Evolutionary conservation across 2,888 invertebrate genomes (phyloP), one percentile per base, ranked within the genome.

Genomic region (Diadromus collaris): DNA sequence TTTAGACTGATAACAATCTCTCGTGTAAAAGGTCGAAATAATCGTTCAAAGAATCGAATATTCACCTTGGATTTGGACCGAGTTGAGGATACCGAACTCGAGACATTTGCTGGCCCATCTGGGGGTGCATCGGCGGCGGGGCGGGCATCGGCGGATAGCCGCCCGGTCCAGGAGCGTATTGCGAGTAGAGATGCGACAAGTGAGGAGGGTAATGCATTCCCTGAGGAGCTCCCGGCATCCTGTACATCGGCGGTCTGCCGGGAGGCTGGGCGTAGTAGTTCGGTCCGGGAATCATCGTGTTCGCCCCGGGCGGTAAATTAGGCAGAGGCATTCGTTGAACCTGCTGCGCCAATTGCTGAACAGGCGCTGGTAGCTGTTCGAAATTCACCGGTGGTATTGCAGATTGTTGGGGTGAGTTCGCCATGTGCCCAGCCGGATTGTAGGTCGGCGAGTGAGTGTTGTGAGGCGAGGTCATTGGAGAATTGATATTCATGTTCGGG

Each of bases 161-260:
- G 29, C 82, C 81, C 6, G 75, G 78, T 16, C 84, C 83, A 2
- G 82, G 74, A 27, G 83, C 81, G 13, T 79, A 83, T 58, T 76
- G 60, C 38, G 81, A 9, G 78, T 90, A 90, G 29, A 90, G 67
- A 46, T 88, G 89, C 10, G 87, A 73, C 75, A 90, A 81, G 38
- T 90, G 89, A 1, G 89, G 83, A 10, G 89, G 85, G 80, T 88
- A 90, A 51, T 90, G 89, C 85, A 90, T 88, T 9, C 80, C 73
- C 65, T 89, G 89, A 3, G 88, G 89, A 54, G 85, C 85, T 6
- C 80, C 75, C 27, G 88, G 83, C 51, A 90, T 87, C 76, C 89
- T 86, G 69, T 90, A 90, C 81, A 91, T 82, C 2, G 90, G 89
- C 29, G 91, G 90, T 70, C 90, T 92, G 88, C 88, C 92, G 87